Percentiles rank a stretch among this genome's conserved stretches.
Evolutionary conservation across 1,140 invertebrate species (phyloP).

Genomic region (Apis florea): DNA sequence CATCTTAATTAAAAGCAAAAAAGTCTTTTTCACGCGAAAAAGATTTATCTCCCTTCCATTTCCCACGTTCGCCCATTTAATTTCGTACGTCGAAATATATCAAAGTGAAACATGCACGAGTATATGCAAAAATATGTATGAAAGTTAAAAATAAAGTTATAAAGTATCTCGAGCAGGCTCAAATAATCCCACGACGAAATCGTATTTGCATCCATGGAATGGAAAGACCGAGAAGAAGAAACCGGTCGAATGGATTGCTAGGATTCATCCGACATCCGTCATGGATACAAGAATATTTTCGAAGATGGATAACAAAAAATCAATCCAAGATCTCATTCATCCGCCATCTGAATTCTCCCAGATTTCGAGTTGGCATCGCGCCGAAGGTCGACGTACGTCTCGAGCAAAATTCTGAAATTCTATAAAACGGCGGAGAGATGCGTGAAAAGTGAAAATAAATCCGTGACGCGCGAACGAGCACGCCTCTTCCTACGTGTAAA

Average conservation of each 20-base stretch:
- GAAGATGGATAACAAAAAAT: not conserved
- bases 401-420: constrained; percentile 37
- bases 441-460: constrained; percentile 34
- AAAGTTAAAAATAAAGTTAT: constrained; percentile 4
- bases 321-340: constrained; percentile 36
- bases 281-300: not conserved
- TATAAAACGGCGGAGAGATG: not conserved
- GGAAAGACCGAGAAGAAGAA: not conserved
- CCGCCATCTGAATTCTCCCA: not conserved
- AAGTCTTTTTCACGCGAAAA: not conserved
- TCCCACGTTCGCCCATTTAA: not conserved
- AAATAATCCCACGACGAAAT: not conserved
- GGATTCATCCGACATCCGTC: not conserved
- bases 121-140: not conserved
- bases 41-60: not conserved
- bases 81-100: not conserved
- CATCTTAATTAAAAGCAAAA: too few species aligned
- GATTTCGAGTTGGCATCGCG: constrained; percentile 36
- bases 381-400: constrained; percentile 46
- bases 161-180: not conserved
- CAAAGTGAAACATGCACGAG: too few species aligned
- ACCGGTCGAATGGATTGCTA: constrained; percentile 13
- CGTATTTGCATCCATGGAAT: constrained; percentile 1
- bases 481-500: not conserved
- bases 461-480: not conserved